Percentiles rank a stretch among this genome's conserved stretches.
These are phyloP conservation scores for Lateolabrax maculatus DNA, from an alignment of 2,797 vertebrate genomes.

Conservation along the genomic window DNA sequence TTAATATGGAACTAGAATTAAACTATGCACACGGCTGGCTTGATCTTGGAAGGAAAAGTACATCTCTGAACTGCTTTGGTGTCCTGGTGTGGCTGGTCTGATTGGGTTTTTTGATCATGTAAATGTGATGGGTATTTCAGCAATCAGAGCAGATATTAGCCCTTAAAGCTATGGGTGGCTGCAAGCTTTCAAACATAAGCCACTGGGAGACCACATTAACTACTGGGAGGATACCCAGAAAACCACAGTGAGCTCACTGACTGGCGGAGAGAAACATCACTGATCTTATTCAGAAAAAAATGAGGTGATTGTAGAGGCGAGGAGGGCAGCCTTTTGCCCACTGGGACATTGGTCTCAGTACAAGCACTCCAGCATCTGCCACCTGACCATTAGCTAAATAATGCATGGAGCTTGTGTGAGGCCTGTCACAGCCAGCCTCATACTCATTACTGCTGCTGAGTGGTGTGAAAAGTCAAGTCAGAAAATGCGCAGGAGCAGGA, in stretches of 20 bases:
- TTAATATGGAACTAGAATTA: not conserved
- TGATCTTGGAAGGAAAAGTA: conserved; percentile 8
- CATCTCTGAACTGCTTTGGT: conserved; percentile 2
- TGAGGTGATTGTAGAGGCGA: conserved; percentile 9
- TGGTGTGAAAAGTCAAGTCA: conserved; percentile 48
- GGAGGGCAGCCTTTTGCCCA: conserved; percentile 21
- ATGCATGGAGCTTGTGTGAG: conserved; percentile 68
- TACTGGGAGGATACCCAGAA: conserved; percentile 36
- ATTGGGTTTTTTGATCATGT: conserved; percentile 33
- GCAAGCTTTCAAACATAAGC: conserved; percentile 35
- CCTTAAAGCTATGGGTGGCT: conserved; percentile 39
- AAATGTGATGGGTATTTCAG: conserved; percentile 43
- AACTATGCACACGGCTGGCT: not conserved
- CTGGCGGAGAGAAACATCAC: conserved; percentile 12
- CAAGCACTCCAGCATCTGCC: conserved; percentile 71
- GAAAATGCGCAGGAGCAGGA: conserved; percentile 28
- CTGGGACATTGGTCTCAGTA: conserved; percentile 45
- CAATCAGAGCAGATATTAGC: conserved; percentile 20
- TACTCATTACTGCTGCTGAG: conserved; percentile 48
- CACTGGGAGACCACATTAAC: conserved; percentile 38
- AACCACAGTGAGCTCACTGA: conserved; percentile 32
- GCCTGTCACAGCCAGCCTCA: conserved; percentile 45
- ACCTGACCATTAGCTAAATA: conserved; percentile 77
- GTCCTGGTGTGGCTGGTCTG: not conserved
- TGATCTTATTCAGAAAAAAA: conserved; percentile 25